Conservation (phyloP, 2,888 invertebrate species). For the Euplagia quadripunctaria region DNA sequence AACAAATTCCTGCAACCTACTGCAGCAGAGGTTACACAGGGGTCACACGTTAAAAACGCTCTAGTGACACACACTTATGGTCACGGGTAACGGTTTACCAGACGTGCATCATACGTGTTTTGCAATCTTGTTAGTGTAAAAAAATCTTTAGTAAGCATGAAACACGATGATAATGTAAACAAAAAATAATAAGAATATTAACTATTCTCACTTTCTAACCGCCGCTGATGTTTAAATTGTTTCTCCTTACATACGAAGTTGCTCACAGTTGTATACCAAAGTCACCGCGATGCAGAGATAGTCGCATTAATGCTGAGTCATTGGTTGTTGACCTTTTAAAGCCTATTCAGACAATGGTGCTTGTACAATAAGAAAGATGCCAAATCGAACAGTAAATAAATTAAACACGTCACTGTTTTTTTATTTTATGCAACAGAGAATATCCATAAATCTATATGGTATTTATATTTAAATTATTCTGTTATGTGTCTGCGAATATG, state of each 20-base stretch:
- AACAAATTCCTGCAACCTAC: background rate
- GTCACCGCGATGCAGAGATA: constrained; percentile 54
- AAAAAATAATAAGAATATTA: too few species aligned
- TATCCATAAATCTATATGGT: background rate
- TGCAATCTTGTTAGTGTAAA: background rate
- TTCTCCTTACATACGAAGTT: constrained; percentile 53
- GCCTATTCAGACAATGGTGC: constrained; percentile 50
- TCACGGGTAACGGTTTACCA: background rate
- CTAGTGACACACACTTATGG: background rate
- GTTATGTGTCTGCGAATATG: background rate
- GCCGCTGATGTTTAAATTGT: constrained; percentile 37
- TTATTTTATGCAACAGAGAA: background rate
- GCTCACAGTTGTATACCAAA: constrained; percentile 38
- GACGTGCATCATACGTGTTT: background rate
- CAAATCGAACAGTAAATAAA: constrained; percentile 44
- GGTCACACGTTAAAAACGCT: background rate
- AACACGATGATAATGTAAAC: too few species aligned
- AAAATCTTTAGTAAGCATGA: background rate
- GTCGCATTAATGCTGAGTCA: constrained; percentile 64
- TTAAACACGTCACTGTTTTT: constrained; percentile 33
- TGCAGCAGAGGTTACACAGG: background rate
- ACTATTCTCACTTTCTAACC: constrained; percentile 6
- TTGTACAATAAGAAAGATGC: constrained; percentile 22
- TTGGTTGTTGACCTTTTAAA: constrained; percentile 69
- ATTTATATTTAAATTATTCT: background rate